Conservation (phyloP, 2,113 vertebrate species). For the Scalopus aquaticus region DNA sequence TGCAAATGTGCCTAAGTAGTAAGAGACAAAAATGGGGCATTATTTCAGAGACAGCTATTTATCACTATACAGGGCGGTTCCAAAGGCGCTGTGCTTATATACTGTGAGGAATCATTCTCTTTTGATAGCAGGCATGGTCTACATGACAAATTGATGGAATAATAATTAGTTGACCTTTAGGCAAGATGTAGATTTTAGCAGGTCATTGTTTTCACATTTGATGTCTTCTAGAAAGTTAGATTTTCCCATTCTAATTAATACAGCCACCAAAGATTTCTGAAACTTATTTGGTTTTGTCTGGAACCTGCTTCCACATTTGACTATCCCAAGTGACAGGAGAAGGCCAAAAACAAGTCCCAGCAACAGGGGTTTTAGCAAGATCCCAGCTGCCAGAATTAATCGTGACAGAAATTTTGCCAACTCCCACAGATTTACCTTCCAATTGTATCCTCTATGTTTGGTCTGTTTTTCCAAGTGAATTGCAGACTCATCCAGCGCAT, state of each 20-base stretch:
- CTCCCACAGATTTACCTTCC: not conserved
- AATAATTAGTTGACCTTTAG: not conserved
- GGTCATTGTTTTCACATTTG: not conserved
- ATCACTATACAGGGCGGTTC: not conserved
- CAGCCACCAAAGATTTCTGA: not conserved
- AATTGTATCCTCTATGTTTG: not conserved
- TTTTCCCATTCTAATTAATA: constrained; percentile 18
- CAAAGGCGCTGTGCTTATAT: not conserved
- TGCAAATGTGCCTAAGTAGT: not conserved
- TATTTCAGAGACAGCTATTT: not conserved
- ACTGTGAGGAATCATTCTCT: constrained; percentile 13
- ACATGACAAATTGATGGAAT: not conserved
- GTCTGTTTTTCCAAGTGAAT: not conserved
- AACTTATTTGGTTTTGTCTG: not conserved
- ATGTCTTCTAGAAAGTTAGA: not conserved
- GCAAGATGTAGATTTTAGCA: not conserved
- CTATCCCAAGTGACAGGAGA: constrained; percentile 8
- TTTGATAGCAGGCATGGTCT: not conserved
- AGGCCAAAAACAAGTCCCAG: constrained; percentile 25
- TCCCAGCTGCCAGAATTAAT: not conserved
- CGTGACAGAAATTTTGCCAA: constrained; percentile 4
- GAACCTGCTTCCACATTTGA: not conserved
- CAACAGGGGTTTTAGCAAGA: not conserved
- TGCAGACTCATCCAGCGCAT: not conserved
- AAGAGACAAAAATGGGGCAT: not conserved